Evolutionary conservation across 2,113 vertebrate genomes (phyloP).

Genomic region (Triplophysa dalaica): DNA sequence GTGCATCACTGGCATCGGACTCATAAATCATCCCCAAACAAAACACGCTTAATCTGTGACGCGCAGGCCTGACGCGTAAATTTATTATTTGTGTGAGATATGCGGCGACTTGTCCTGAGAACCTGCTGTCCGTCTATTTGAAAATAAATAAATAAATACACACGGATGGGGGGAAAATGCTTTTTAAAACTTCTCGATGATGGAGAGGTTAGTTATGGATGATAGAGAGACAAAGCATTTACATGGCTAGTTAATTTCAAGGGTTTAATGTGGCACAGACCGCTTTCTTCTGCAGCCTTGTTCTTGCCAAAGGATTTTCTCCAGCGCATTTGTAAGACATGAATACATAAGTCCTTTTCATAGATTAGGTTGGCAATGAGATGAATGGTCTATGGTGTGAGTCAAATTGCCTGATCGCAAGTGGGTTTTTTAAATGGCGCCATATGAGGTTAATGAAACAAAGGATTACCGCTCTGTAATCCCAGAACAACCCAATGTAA

Average conservation of each 20-base stretch:
- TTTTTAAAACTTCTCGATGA: constrained; percentile 34
- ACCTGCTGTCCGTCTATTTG: constrained; percentile 70
- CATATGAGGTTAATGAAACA: constrained; percentile 53
- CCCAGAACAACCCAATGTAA: constrained; percentile 50
- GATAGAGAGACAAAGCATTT: constrained; percentile 65
- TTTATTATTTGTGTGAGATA: constrained; percentile 75
- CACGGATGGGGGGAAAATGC: constrained; percentile 15
- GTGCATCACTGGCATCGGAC: constrained; percentile 64
- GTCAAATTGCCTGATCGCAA: constrained; percentile 62
- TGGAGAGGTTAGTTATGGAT: constrained; percentile 56
- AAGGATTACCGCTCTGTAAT: constrained; percentile 47
- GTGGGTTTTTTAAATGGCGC: constrained; percentile 55
- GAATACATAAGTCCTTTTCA: constrained; percentile 72
- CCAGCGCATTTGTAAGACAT: constrained; percentile 75
- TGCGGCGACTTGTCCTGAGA: constrained; percentile 64
- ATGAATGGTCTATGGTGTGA: constrained; percentile 58
- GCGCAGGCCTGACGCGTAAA: constrained; percentile 67
- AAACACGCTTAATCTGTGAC: constrained; percentile 79
- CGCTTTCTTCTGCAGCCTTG: constrained; percentile 63
- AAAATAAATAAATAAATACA: constrained; percentile 54
- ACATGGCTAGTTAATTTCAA: constrained; percentile 60
- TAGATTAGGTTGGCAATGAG: constrained; percentile 71
- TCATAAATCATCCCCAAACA: constrained; percentile 83
- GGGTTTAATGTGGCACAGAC: constrained; percentile 67
- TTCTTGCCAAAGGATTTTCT: constrained; percentile 72